Evolutionary conservation across 2,113 vertebrate genomes (phyloP).

Genomic region (Puffinus mauretanicus): DNA sequence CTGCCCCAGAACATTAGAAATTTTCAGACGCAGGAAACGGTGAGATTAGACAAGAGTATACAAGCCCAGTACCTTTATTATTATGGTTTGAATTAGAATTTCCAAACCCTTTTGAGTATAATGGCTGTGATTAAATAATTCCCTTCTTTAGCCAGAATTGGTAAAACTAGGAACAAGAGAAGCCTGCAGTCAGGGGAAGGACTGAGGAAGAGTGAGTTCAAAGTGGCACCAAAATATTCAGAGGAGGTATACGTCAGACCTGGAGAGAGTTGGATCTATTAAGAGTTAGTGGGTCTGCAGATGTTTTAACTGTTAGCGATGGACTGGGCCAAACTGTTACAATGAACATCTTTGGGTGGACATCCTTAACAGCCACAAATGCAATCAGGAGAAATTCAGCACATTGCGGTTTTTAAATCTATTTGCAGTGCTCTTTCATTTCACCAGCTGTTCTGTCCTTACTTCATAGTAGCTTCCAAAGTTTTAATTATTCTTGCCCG

Average conservation of each 20-base stretch:
- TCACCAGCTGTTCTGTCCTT: constrained; percentile 10
- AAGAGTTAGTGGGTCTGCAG: not conserved
- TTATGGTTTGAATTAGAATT: not conserved
- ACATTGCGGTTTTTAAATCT: not conserved
- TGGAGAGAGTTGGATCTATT: not conserved
- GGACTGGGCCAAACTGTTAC: not conserved
- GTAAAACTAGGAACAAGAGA: not conserved
- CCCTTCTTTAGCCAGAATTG: not conserved
- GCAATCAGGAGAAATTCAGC: not conserved
- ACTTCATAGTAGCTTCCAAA: not conserved
- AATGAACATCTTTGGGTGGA: not conserved
- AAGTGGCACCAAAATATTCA: not conserved
- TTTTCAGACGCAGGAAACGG: not conserved
- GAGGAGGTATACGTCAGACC: not conserved
- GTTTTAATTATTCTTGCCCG: constrained; percentile 36
- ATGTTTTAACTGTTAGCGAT: not conserved
- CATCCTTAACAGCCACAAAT: not conserved
- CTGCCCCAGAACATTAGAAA: not conserved
- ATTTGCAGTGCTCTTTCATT: not conserved
- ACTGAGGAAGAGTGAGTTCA: not conserved
- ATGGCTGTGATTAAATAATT: not conserved
- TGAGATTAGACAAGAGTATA: not conserved
- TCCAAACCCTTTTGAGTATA: not conserved
- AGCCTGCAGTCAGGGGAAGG: not conserved
- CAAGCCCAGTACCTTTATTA: not conserved